These are phyloP conservation scores for Philereme transversata DNA, from an alignment of 2,888 invertebrate genomes.

Conservation along the genomic window DNA sequence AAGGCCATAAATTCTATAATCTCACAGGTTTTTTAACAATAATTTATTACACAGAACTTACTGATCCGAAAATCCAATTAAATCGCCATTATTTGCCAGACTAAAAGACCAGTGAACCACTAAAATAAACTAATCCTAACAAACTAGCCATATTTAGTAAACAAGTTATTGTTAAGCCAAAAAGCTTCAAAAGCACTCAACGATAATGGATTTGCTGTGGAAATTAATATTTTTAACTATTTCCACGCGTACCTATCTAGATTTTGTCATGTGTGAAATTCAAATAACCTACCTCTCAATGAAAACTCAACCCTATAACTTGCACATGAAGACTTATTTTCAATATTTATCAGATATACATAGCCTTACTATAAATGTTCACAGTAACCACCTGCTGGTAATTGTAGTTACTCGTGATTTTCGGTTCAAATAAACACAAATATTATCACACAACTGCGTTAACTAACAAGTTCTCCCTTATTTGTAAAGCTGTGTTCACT, in stretches of 20 bases:
- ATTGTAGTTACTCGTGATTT: slow-evolving; percentile 16
- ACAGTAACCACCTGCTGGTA: slow-evolving; percentile 11
- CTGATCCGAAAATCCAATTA: neutral
- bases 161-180: slow-evolving; percentile 54
- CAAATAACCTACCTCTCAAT: slow-evolving; percentile 37
- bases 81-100: neutral
- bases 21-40: no score
- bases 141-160: neutral
- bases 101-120: slow-evolving; percentile 4
- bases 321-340: slow-evolving; percentile 33
- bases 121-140: slow-evolving; percentile 4
- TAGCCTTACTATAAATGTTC: slow-evolving; percentile 22
- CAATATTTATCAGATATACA: slow-evolving; percentile 12
- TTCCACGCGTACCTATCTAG: slow-evolving; percentile 50
- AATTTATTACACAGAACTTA: neutral
- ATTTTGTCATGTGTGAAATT: slow-evolving; percentile 66
- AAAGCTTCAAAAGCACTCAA: slow-evolving; percentile 62
- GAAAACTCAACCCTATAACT: slow-evolving; percentile 36
- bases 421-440: slow-evolving; percentile 11
- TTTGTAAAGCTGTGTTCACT: neutral
- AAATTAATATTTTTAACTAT: slow-evolving; percentile 71
- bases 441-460: neutral
- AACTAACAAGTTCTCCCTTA: neutral
- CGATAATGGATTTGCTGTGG: slow-evolving; percentile 64
- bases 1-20: no score